phyloP scores from a whole-genome alignment of 1,140 invertebrate species.

The Hylyphantes graminicola region DNA sequence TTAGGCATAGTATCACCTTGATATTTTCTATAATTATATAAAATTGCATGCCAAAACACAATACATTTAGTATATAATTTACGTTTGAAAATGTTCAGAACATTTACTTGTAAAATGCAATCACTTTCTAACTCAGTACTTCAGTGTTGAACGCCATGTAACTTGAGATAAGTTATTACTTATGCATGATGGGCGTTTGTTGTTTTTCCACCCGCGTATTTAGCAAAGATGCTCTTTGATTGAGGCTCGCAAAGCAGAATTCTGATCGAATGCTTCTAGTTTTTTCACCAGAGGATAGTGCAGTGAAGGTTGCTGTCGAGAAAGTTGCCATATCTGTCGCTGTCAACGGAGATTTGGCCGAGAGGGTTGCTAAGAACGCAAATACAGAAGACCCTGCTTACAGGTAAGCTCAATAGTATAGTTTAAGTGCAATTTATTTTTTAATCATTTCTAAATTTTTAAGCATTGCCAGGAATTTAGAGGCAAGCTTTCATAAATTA shows the following conservation, averaged over 20 bases:
- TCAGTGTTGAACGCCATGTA: background rate
- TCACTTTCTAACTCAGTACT: background rate
- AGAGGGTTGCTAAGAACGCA: conserved; percentile 71
- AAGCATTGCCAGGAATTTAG: no score
- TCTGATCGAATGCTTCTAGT: conserved; percentile 65
- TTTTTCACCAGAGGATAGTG: conserved; percentile 68
- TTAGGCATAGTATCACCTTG: no score
- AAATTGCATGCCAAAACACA: no score
- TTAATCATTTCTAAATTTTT: no score
- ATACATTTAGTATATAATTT: no score
- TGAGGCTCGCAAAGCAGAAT: conserved; percentile 53
- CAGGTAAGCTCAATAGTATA: conserved; percentile 24
- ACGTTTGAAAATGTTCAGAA: no score
- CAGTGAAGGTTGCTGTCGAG: conserved; percentile 69
- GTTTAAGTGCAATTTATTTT: background rate
- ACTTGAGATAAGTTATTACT: background rate
- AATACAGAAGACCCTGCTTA: conserved; percentile 53
- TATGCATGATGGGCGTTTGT: conserved; percentile 47
- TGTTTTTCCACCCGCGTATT: conserved; percentile 45
- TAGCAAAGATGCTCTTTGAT: conserved; percentile 58
- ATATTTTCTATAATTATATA: no score
- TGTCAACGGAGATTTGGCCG: conserved; percentile 76
- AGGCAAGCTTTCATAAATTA: no score
- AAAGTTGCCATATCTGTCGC: conserved; percentile 77
- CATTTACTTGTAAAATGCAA: background rate